These are phyloP conservation scores for Delichon dasypus DNA, from an alignment of 2,797 vertebrate species.

Conservation along the genomic window DNA sequence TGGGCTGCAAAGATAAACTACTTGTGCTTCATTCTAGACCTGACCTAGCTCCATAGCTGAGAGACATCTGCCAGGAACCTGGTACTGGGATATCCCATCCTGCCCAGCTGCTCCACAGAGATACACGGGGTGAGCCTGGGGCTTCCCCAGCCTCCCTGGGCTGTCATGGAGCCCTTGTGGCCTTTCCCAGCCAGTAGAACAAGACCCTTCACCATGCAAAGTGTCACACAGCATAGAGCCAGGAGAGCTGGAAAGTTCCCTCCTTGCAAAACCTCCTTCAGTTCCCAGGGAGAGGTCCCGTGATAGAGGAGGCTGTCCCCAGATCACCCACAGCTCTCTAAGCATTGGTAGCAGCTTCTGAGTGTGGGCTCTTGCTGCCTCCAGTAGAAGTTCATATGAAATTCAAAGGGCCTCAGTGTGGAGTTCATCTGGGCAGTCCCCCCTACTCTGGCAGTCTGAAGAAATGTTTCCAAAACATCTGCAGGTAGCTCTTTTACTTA, in stretches of 20 bases:
- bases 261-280: not conserved
- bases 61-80: not conserved
- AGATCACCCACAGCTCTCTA: not conserved
- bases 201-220: not conserved
- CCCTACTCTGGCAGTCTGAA: not conserved
- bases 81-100: rapidly evolving
- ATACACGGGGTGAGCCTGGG: rapidly evolving
- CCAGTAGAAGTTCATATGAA: not conserved
- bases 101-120: not conserved
- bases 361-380: not conserved
- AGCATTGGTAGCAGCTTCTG: not conserved
- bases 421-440: not conserved
- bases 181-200: not conserved
- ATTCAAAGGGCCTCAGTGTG: not conserved
- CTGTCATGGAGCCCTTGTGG: rapidly evolving
- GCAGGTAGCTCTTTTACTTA: not conserved
- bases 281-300: not conserved
- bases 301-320: rapidly evolving
- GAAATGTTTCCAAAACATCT: not conserved
- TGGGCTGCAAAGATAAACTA: not conserved
- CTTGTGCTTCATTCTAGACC: not conserved
- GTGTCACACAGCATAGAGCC: not conserved
- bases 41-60: not conserved
- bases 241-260: not conserved
- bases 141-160: rapidly evolving